phyloP scores from a whole-genome alignment of 2,113 vertebrate genomes.

The Pogona vitticeps region DNA sequence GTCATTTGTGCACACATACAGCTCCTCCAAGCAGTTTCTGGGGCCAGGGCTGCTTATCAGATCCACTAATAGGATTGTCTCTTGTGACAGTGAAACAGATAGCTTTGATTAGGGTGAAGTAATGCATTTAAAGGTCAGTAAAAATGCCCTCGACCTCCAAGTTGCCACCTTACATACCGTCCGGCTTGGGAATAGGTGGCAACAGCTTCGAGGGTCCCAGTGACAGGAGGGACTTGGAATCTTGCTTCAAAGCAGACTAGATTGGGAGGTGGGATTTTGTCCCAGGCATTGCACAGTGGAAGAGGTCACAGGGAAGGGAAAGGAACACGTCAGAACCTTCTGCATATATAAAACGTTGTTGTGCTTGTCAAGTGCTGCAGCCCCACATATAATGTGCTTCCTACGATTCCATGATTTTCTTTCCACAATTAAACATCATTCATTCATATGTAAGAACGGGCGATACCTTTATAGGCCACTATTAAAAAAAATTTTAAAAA shows the following conservation, averaged over 20 bases:
- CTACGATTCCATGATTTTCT: not conserved
- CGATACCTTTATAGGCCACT: too few relatives aligned
- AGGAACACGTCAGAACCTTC: not conserved
- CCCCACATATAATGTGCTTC: not conserved
- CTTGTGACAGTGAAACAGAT: constrained; percentile 64
- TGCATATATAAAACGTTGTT: not conserved
- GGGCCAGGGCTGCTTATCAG: constrained; percentile 43
- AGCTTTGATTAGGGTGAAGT: constrained; percentile 73
- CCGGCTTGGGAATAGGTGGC: constrained; percentile 1
- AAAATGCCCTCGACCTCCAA: constrained; percentile 46
- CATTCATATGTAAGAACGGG: too few relatives aligned
- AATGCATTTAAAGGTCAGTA: constrained; percentile 66
- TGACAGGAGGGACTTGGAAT: not conserved
- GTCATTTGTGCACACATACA: not conserved
- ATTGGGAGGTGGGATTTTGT: not conserved
- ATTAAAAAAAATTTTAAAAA: too few relatives aligned
- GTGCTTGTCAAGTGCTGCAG: not conserved
- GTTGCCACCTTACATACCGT: constrained; percentile 56
- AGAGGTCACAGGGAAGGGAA: not conserved
- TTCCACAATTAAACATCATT: too few relatives aligned
- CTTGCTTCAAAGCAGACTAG: not conserved
- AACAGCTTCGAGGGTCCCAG: constrained; percentile 28
- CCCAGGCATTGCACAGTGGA: not conserved
- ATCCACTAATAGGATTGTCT: constrained; percentile 72
- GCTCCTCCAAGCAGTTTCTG: constrained; percentile 30